These are phyloP conservation scores for Amblyjoppa fuscipennis DNA, from an alignment of 2,888 invertebrate genomes.

Conservation along the genomic window DNA sequence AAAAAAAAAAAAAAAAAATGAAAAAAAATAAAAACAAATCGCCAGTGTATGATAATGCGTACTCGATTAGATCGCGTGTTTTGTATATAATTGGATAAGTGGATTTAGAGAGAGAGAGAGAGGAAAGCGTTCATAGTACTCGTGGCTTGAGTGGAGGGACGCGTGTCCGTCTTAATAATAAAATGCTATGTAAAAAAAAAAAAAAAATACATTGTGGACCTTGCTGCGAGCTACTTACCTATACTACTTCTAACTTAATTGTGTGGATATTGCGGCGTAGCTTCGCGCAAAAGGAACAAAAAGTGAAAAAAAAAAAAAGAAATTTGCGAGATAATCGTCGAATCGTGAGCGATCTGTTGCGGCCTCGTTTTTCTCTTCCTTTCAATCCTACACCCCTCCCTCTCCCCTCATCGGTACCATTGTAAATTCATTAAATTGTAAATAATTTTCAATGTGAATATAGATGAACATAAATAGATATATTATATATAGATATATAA, in stretches of 20 bases:
- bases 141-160: constrained; percentile 42
- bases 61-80: constrained; percentile 61
- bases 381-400: constrained; percentile 17
- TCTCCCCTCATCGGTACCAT: constrained; percentile 77
- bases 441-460: constrained; percentile 85
- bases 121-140: constrained; percentile 55
- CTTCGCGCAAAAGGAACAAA: constrained; percentile 48
- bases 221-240: constrained; percentile 61
- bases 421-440: constrained; percentile 84
- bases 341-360: constrained; percentile 77
- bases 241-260: constrained; percentile 54
- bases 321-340: constrained; percentile 52
- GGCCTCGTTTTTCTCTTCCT: constrained; percentile 53
- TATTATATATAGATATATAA: constrained; percentile 51
- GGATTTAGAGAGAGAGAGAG: constrained; percentile 32
- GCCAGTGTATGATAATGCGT: constrained; percentile 59
- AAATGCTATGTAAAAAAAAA: constrained; percentile 58
- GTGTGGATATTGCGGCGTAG: constrained; percentile 56
- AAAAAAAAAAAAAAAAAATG: constrained; percentile 1
- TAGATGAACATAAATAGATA: constrained; percentile 78
- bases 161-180: constrained; percentile 62
- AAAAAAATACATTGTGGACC: constrained; percentile 58
- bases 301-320: constrained; percentile 43
- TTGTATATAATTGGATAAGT: constrained; percentile 68
- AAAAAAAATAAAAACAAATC: constrained; percentile 18